phyloP scores from a whole-genome alignment of 2,113 vertebrate species.

The Mirounga angustirostris region DNA sequence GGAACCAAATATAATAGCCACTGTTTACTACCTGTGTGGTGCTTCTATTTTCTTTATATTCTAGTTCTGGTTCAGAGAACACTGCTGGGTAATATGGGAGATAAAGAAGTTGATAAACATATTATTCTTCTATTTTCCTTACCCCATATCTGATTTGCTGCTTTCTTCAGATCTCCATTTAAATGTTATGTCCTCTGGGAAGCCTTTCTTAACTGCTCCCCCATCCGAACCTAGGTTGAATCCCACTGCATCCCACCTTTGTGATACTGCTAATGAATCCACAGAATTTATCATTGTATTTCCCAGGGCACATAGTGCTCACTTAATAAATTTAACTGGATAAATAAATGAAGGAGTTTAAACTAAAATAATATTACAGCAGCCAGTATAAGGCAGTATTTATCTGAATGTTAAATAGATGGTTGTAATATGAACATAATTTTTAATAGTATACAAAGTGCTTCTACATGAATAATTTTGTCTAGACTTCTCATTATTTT shows the following conservation, averaged over 20 bases:
- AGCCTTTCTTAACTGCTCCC: neutral
- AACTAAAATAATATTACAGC: neutral
- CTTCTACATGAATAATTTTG: neutral
- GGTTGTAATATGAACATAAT: neutral
- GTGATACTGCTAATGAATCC: neutral
- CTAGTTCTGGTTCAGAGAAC: neutral
- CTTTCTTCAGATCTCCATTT: neutral
- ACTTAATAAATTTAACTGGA: slow-evolving; percentile 23
- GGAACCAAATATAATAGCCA: neutral
- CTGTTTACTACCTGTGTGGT: neutral
- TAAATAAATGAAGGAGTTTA: neutral
- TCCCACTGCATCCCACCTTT: neutral
- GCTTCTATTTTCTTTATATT: neutral
- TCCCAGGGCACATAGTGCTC: neutral
- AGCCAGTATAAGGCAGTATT: neutral
- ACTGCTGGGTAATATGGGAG: neutral
- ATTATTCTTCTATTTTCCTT: neutral
- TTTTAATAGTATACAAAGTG: neutral
- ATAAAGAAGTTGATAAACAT: neutral
- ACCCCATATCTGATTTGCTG: neutral
- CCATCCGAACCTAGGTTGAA: neutral
- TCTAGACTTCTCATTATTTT: neutral
- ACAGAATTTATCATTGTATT: neutral
- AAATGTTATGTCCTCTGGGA: neutral
- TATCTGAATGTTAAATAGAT: neutral